Percentiles rank a stretch among this genome's conserved stretches.
These are phyloP conservation scores for Oreochromis grahami DNA, from an alignment of 2,797 vertebrate species.

Conservation along the genomic window DNA sequence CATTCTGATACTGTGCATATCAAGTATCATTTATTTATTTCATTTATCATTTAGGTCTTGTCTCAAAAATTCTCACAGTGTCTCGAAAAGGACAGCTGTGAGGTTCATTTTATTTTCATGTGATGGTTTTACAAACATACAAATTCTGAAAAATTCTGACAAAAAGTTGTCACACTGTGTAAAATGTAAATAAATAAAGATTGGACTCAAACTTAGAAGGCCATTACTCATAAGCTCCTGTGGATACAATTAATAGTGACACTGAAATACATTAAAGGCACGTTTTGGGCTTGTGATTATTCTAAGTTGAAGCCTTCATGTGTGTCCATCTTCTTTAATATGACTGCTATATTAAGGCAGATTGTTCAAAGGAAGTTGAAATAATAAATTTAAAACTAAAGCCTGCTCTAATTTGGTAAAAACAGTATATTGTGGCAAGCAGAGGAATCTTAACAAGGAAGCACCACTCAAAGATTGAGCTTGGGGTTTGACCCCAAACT, in stretches of 20 bases:
- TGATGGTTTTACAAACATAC: not conserved
- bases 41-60: not conserved
- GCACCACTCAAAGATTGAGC: no score
- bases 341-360: not conserved
- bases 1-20: not conserved
- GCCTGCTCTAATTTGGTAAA: not conserved
- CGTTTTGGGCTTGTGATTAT: not conserved
- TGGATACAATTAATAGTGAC: slow-evolving; percentile 26
- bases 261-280: slow-evolving; percentile 5
- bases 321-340: not conserved
- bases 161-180: not conserved
- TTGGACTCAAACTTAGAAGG: slow-evolving; percentile 30
- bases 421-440: not conserved
- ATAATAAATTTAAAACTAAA: not conserved
- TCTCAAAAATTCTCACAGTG: not conserved
- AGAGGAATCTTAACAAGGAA: no score
- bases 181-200: not conserved
- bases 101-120: not conserved
- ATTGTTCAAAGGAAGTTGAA: not conserved
- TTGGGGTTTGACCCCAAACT: no score
- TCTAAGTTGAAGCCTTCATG: not conserved
- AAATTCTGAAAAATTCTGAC: not conserved
- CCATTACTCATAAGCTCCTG: slow-evolving; percentile 18
- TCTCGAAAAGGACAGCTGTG: not conserved
- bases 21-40: not conserved